A percentile compares a stretch with the other conserved stretches of the same genome.
Evolutionary conservation across 2,888 invertebrate genomes (phyloP).

Genomic region (Punctoribates punctum): DNA sequence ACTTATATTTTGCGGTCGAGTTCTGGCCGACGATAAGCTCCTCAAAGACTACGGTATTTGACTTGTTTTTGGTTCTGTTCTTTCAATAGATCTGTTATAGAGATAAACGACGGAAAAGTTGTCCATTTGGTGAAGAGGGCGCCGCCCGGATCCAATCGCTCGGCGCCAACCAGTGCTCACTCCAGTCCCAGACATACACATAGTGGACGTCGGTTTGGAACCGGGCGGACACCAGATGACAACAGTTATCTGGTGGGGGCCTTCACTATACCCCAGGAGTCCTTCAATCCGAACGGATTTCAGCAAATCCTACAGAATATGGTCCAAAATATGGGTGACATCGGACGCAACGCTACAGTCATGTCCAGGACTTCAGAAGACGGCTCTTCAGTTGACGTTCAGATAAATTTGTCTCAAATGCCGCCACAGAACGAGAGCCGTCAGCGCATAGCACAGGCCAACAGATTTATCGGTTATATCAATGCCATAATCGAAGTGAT

Average conservation of each 20-base stretch:
- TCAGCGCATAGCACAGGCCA: slow-evolving; percentile 26
- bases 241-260: slow-evolving; percentile 51
- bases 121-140: slow-evolving; percentile 85
- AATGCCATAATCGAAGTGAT: slow-evolving; percentile 37
- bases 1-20: slow-evolving; percentile 90
- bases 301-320: slow-evolving; percentile 55
- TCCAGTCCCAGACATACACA: slow-evolving; percentile 44
- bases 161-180: slow-evolving; percentile 40
- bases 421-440: slow-evolving; percentile 34
- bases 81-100: slow-evolving; percentile 6
- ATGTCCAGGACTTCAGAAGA: slow-evolving; percentile 52
- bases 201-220: slow-evolving; percentile 10
- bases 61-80: slow-evolving; percentile 41
- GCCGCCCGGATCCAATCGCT: slow-evolving; percentile 62
- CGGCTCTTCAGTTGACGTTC: slow-evolving; percentile 54
- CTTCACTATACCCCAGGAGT: slow-evolving; percentile 53
- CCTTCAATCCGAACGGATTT: slow-evolving; percentile 52
- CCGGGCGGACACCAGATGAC: slow-evolving; percentile 18
- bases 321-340: slow-evolving; percentile 52
- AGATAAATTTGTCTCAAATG: slow-evolving; percentile 53
- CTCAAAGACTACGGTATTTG: slow-evolving; percentile 74
- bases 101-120: slow-evolving; percentile 69
- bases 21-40: slow-evolving; percentile 79
- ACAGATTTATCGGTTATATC: slow-evolving; percentile 35
- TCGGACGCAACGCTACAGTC: slow-evolving; percentile 54